Evolutionary conservation across 2,797 vertebrate species (phyloP), one percentile per base, ranked within the genome.

Genomic region (Oceanodroma leucorhoa): DNA sequence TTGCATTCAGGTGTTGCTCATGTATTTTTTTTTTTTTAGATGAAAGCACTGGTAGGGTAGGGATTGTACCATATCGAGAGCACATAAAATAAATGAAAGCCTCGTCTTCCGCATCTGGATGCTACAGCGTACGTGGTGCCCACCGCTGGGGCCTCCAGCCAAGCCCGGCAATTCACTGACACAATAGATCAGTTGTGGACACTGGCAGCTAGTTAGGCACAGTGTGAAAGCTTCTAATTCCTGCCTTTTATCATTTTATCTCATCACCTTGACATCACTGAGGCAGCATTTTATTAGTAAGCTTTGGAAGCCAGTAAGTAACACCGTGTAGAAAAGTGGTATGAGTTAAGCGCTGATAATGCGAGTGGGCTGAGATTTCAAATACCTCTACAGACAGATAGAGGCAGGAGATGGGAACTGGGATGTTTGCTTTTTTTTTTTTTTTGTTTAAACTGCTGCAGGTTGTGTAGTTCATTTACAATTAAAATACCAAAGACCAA

Each of bases 401-500:
- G 46, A 80, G 77, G 40, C 43, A 73, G 71, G n/a, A 91, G 45
- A 58, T 46, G 16, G 50, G 40, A 19, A 29, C 5, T 30, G 46
- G 34, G 46, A 54, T 54, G 21, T 70, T 58, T 89, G 19, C 4
- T 7, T 73, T 71, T 38, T 48, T 60, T 7, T 7, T 5, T 20
- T 27, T 29, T 41, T 84, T 67, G 40, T 94, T 94, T 86, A 75
- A 93, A 82, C 40, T 94, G 66, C 66, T 91, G 70, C 79, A 89
- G 90, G 91, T 96, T 91, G 71, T 48, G 26, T 40, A 32, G 78
- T 62, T 91, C 36, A 55, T 94, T 89, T 94, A 54, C 65, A 94
- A 95, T 91, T 90, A 83, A 94, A 95, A 96, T 89, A 48, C 18
- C 60, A 53, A 82, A 83, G 58, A 89, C 48, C 38, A 22, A 70